Conservation (phyloP, 2,113 vertebrate genomes). For the Oryzias curvinotus region DNA sequence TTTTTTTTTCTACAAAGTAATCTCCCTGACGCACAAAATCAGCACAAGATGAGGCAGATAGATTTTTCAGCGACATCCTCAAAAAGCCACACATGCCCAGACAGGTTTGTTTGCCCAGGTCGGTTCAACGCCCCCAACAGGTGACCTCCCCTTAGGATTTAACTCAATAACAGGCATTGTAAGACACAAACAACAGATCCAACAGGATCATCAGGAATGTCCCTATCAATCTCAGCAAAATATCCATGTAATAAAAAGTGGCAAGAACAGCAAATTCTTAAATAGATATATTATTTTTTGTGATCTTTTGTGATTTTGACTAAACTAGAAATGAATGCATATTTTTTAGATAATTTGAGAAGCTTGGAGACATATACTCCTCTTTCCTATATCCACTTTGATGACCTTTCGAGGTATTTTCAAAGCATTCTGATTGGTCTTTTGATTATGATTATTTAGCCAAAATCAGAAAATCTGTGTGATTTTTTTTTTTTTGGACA, state of each 20-base stretch:
- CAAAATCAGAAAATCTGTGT: too few species aligned
- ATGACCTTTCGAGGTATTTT: too few species aligned
- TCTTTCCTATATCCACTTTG: too few species aligned
- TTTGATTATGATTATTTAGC: too few species aligned
- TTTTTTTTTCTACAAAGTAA: slow-evolving; percentile 19
- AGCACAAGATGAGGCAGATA: slow-evolving; percentile 12
- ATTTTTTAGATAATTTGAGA: too few species aligned
- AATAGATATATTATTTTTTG: too few species aligned
- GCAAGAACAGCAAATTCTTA: not conserved
- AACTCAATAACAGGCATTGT: slow-evolving; percentile 7
- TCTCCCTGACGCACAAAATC: not conserved
- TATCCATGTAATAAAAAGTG: not conserved
- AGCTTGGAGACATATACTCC: too few species aligned
- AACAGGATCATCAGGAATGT: slow-evolving; percentile 4
- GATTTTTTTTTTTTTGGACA: too few species aligned
- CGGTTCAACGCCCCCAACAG: slow-evolving; percentile 19
- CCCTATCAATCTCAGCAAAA: not conserved
- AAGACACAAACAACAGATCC: slow-evolving; percentile 7
- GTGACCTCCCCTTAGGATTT: slow-evolving; percentile 12
- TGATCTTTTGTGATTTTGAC: too few species aligned
- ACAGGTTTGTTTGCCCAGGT: slow-evolving; percentile 30
- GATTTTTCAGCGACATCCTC: not conserved
- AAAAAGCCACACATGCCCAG: slow-evolving; percentile 32
- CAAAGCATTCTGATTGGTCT: too few species aligned
- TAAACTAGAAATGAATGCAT: too few species aligned